phyloP scores from a whole-genome alignment of 2,113 vertebrate genomes.

The Leptosomus discolor region DNA sequence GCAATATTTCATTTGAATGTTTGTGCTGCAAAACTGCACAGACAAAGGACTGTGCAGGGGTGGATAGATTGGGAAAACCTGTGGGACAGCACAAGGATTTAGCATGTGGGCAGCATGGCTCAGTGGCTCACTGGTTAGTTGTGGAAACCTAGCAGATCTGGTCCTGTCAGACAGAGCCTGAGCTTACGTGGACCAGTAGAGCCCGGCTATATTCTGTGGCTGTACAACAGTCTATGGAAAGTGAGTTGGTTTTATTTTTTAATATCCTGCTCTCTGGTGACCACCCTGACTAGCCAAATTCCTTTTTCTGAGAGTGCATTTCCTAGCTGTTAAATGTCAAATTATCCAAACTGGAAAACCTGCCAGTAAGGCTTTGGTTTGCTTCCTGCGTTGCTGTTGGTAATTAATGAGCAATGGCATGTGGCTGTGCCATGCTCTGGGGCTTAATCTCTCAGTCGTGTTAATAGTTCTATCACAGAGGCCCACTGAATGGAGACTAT shows the following conservation, averaged over 20 bases:
- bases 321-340: background rate
- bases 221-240: background rate
- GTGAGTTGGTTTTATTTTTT: background rate
- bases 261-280: background rate
- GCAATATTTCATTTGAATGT: background rate
- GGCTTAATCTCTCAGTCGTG: background rate
- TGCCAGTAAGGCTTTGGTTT: background rate
- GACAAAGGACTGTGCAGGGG: background rate
- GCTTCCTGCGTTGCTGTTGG: background rate
- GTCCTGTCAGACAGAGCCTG: background rate
- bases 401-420: background rate
- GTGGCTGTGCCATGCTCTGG: background rate
- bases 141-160: background rate
- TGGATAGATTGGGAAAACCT: background rate
- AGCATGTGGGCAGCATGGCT: background rate
- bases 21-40: fast-evolving
- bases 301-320: background rate
- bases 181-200: background rate
- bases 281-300: background rate
- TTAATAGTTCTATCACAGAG: background rate
- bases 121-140: background rate
- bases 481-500: background rate
- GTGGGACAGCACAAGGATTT: background rate
- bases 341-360: background rate
- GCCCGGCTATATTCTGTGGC: background rate